phyloP scores from a whole-genome alignment of 2,797 vertebrate genomes.

The Delichon dasypus region DNA sequence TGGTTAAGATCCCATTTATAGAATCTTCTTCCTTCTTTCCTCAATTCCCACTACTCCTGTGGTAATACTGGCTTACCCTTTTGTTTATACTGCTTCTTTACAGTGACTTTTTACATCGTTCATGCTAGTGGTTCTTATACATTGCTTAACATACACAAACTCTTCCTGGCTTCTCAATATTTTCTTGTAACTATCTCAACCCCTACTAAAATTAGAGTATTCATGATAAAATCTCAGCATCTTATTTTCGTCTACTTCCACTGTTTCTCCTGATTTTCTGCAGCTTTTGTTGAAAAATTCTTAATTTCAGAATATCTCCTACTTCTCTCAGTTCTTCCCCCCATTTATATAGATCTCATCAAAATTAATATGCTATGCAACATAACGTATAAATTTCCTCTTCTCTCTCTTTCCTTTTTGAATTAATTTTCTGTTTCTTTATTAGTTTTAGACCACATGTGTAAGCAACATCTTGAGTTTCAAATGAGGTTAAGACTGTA shows the following conservation, averaged over 20 bases:
- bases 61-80: neutral
- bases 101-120: neutral
- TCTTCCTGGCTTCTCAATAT: neutral
- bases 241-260: neutral
- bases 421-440: neutral
- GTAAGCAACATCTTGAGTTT: accelerated
- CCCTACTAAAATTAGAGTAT: neutral
- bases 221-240: neutral
- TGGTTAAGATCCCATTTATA: neutral
- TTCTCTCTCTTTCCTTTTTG: neutral
- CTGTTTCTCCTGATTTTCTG: neutral
- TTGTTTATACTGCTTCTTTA: neutral
- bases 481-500: neutral
- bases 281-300: neutral
- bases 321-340: neutral
- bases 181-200: neutral
- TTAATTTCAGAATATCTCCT: neutral
- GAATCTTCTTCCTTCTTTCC: neutral
- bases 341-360: neutral
- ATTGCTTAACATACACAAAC: neutral
- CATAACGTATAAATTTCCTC: neutral
- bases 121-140: neutral
- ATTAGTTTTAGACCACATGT: neutral
- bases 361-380: neutral
- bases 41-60: neutral